phyloP scores from a whole-genome alignment of 2,113 vertebrate genomes.

The Phalacrocorax pelagicus region DNA sequence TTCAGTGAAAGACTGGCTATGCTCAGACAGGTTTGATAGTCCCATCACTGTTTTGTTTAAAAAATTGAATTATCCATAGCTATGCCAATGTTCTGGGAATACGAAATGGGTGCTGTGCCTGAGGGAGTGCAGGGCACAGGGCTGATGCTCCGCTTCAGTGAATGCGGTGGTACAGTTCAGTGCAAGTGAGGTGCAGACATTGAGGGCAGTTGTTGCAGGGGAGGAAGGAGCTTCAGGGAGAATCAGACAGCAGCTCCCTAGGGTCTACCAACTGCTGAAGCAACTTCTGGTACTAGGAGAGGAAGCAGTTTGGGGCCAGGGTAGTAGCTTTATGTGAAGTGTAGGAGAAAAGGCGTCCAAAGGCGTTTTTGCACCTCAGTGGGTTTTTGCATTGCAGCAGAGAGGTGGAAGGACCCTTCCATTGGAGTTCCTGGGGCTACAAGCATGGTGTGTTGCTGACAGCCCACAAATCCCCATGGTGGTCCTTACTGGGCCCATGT shows the following conservation, averaged over 20 bases:
- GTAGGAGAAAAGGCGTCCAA: neutral
- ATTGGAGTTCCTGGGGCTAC: neutral
- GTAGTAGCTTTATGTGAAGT: neutral
- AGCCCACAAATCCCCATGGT: rapidly evolving
- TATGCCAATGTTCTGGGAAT: neutral
- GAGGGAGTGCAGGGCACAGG: neutral
- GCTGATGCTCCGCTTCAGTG: neutral
- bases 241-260: neutral
- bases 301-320: neutral
- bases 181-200: neutral
- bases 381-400: neutral
- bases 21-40: neutral
- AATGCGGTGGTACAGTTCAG: rapidly evolving
- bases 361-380: neutral
- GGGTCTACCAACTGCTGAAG: neutral
- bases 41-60: neutral
- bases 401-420: neutral
- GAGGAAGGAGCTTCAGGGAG: neutral
- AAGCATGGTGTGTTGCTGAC: neutral
- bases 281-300: neutral
- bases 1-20: neutral
- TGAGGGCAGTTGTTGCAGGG: neutral
- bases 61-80: neutral
- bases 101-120: neutral
- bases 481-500: neutral